Evolutionary conservation across 1,140 invertebrate species (phyloP).

Genomic region (Acromyrmex heyeri): DNA sequence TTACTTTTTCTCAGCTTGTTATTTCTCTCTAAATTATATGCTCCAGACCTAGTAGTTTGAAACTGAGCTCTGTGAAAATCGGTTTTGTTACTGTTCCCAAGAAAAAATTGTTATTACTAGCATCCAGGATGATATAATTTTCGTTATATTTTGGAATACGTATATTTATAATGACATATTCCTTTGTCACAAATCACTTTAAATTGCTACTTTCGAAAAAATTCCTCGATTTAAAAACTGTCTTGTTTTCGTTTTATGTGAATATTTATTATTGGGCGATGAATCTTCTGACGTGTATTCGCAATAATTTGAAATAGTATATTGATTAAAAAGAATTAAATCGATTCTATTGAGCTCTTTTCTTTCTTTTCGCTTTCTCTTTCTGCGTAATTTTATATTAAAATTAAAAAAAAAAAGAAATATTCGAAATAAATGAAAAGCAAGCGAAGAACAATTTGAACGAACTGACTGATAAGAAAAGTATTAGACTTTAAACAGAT

Average conservation of each 20-base stretch:
- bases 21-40: conserved; percentile 30
- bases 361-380: no score
- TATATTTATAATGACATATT: background rate
- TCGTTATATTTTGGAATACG: background rate
- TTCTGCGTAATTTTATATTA: background rate
- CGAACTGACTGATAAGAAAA: conserved; percentile 6
- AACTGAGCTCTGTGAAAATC: conserved; percentile 1
- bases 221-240: background rate
- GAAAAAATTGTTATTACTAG: background rate
- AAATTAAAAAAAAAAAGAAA: background rate
- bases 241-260: background rate
- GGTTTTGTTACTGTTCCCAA: conserved; percentile 2
- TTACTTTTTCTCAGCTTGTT: background rate
- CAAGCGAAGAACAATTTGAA: background rate
- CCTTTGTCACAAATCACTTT: background rate
- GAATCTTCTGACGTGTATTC: background rate
- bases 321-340: background rate
- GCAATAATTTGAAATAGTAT: background rate
- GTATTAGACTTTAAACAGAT: background rate
- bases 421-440: background rate
- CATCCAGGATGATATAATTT: background rate
- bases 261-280: background rate
- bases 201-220: background rate
- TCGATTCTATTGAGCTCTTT: background rate
- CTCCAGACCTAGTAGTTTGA: background rate